Percentiles rank a stretch among this genome's conserved stretches.
Evolutionary conservation across 2,888 invertebrate genomes (phyloP).

Genomic region (Epistrophe eligans): DNA sequence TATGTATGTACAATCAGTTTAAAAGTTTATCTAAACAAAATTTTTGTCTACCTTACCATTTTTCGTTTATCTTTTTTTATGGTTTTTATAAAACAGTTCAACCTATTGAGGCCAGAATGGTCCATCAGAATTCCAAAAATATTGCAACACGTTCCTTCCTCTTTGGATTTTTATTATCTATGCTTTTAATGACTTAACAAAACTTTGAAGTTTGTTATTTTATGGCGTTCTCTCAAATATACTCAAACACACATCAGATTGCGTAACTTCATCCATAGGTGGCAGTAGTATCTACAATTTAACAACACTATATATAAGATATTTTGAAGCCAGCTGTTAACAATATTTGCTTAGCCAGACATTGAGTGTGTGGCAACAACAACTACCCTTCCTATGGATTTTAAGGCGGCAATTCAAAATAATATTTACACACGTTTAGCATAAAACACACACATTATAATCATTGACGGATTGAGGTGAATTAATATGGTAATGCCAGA

Average conservation of each 20-base stretch:
- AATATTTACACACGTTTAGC: slow-evolving; percentile 37
- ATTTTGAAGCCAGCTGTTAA: slow-evolving; percentile 52
- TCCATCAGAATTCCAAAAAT: slow-evolving; percentile 36
- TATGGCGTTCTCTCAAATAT: slow-evolving; percentile 31
- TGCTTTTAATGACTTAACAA: slow-evolving; percentile 56
- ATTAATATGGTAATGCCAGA: too few species aligned
- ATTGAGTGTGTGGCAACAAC: slow-evolving; percentile 28
- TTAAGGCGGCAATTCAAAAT: slow-evolving; percentile 39
- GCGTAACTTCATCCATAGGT: slow-evolving; percentile 59
- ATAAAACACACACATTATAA: not conserved
- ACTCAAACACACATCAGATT: slow-evolving; percentile 27
- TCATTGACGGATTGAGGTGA: not conserved
- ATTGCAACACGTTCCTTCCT: slow-evolving; percentile 10
- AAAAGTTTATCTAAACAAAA: slow-evolving; percentile 26
- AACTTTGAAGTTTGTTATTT: slow-evolving; percentile 44
- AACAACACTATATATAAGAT: not conserved
- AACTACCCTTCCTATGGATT: slow-evolving; percentile 26
- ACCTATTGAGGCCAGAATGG: slow-evolving; percentile 10
- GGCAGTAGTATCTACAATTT: slow-evolving; percentile 41
- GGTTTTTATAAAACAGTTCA: not conserved
- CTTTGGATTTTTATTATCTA: slow-evolving; percentile 25
- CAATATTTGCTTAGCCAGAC: slow-evolving; percentile 38
- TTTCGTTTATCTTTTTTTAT: not conserved
- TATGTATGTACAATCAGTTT: not conserved
- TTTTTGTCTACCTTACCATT: not conserved